Evolutionary conservation across 1,140 invertebrate genomes (phyloP).

Genomic region (Lysiphlebus fabarum): DNA sequence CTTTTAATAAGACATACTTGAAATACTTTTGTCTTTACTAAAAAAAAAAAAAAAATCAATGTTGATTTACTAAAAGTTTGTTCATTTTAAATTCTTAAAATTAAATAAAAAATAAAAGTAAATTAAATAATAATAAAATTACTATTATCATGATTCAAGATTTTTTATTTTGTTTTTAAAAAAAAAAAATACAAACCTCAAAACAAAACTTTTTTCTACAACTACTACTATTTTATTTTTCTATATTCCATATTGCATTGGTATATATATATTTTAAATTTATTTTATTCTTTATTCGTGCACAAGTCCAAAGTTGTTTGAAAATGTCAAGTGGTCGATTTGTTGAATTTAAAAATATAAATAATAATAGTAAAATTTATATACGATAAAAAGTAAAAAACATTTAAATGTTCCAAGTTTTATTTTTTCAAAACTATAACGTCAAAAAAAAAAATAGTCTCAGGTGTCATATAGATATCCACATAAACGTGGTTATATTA

Average conservation of each 20-base stretch:
- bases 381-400: not conserved
- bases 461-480: not conserved
- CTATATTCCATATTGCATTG: no score
- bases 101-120: no score
- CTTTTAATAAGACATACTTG: not conserved
- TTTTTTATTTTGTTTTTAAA: no score
- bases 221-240: not conserved
- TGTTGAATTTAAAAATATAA: not conserved
- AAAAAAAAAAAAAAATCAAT: not conserved
- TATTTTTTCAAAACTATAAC: slow-evolving; percentile 3
- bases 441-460: slow-evolving; percentile 4
- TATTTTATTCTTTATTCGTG: not conserved
- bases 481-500: slow-evolving; percentile 2
- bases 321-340: slow-evolving; percentile 16
- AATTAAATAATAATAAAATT: no score
- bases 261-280: no score
- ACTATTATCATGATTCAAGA: no score
- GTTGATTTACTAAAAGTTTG: not conserved
- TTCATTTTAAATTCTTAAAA: no score
- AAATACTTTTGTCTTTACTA: not conserved
- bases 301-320: not conserved
- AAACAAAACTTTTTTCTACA: not conserved
- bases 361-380: not conserved
- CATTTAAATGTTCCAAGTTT: not conserved
- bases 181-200: not conserved